Conservation (phyloP, 2,797 vertebrate genomes). For the Xiphophorus birchmanni region DNA sequence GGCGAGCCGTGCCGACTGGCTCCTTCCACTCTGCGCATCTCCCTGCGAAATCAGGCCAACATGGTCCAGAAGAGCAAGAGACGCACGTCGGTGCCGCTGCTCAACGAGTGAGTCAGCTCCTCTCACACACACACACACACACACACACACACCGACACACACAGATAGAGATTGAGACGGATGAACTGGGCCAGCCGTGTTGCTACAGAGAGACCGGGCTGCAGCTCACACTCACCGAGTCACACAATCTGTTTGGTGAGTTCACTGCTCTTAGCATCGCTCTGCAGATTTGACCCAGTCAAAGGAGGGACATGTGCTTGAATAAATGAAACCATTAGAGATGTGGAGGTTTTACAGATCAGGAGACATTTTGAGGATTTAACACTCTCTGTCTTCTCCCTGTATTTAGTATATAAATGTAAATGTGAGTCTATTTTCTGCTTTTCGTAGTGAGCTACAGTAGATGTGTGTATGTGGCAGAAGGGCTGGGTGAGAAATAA, state of each 20-base stretch:
- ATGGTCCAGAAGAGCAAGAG: slow-evolving; percentile 99
- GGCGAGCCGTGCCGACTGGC: slow-evolving; percentile 94
- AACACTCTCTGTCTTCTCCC: background rate
- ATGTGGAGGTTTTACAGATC: background rate
- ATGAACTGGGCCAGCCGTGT: slow-evolving; percentile 77
- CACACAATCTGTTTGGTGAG: slow-evolving; percentile 58
- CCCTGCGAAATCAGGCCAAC: slow-evolving; percentile 96
- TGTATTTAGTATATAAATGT: slow-evolving; percentile 15
- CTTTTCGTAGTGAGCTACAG: slow-evolving; percentile 19
- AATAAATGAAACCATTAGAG: background rate
- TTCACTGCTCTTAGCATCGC: slow-evolving; percentile 50
- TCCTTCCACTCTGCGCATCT: slow-evolving; percentile 93
- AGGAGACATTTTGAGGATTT: slow-evolving; percentile 6
- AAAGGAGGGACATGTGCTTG: slow-evolving; percentile 18
- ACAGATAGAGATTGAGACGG: slow-evolving; percentile 23
- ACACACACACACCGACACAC: slow-evolving; percentile 9
- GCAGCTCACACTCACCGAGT: slow-evolving; percentile 88
- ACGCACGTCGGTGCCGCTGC: slow-evolving; percentile 93
- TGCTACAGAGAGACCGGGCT: slow-evolving; percentile 49
- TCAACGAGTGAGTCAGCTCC: slow-evolving; percentile 90
- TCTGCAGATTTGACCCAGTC: slow-evolving; percentile 36
- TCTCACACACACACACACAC: slow-evolving; percentile 7
- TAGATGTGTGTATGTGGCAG: slow-evolving; percentile 26
- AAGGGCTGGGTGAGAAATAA: no score
- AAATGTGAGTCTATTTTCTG: slow-evolving; percentile 26